Base-by-base conservation (phyloP, 2,888 invertebrate species). In the Trisateles emortualis region DNA sequence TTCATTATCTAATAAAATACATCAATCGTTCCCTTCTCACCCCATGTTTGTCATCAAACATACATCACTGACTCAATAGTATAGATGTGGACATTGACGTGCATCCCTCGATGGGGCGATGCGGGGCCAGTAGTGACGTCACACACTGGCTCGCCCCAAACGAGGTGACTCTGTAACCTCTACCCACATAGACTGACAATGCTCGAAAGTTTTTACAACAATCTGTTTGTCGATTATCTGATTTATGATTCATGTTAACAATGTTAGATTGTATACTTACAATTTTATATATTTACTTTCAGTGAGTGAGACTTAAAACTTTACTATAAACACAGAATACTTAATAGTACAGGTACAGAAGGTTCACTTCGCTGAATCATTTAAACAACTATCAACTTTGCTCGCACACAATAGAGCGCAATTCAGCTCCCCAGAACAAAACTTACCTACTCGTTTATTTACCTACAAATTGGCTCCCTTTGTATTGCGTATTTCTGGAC, bases 101-200 rank as follows among this genome's bases (percentile, higher is more conserved):
- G 59, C 49, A 63, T 59, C 66, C 68, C 61, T 60, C 47, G 51
- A 36, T 43, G 56, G 49, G 55, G 49, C 57, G 52, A 50, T 73
- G 78, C 74, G 68, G 73, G 64, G 62, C 58, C 68, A 52, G 62
- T 73, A 70, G 79, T 85, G 84, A 82, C 84, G 81, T 84, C 83
- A 86, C 74, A 75, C 84, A 81, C 84, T 65, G 42, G 42, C 13
- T 42, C 59, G 57, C 53, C 39, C 38, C 52, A 45, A 57, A 57
- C 58, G 56, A 58, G 61, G 41, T 22, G 38, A 38, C 50, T 43
- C 47, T 26, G 26, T 38, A 43, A 48, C 38, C 46, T 42, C 17
- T 35, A 46, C 36, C 56, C 46, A 40, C 48, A 35, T 51, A 49
- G 22, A 38, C 46, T 55, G 52, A 46, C 61, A 57, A 59, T 55